Percentiles rank a stretch among this genome's conserved stretches.
These are phyloP conservation scores for Butorides virescens DNA, from an alignment of 2,113 vertebrate genomes.

Conservation along the genomic window DNA sequence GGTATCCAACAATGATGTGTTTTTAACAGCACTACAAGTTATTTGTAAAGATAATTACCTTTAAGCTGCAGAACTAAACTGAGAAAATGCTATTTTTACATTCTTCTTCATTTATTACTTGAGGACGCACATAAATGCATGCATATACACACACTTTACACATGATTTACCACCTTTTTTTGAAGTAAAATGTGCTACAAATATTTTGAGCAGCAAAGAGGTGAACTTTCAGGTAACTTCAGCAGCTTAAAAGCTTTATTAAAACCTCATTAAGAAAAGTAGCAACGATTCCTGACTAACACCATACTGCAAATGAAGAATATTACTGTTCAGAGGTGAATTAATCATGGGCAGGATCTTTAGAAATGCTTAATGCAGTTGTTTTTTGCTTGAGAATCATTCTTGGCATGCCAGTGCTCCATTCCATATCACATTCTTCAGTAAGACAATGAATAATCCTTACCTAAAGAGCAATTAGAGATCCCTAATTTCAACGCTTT, in stretches of 20 bases:
- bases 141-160: rapidly evolving
- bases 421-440: not conserved
- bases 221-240: not conserved
- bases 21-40: not conserved
- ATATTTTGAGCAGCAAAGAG: not conserved
- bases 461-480: slow-evolving; percentile 16
- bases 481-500: not conserved
- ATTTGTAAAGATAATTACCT: not conserved
- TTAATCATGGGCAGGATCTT: not conserved
- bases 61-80: not conserved
- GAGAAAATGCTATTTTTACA: not conserved
- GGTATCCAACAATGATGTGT: rapidly evolving
- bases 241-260: not conserved
- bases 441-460: slow-evolving; percentile 15
- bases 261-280: not conserved
- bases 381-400: not conserved
- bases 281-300: not conserved
- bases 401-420: not conserved
- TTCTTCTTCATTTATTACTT: not conserved
- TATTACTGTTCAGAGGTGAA: not conserved
- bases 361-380: not conserved
- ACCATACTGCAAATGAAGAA: not conserved
- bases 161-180: rapidly evolving
- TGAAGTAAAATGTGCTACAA: not conserved
- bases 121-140: too few relatives aligned